Conservation (phyloP, 30 jellyfish, hydroid and myxozoan genomes). For the Turritopsis dohrnii region DNA sequence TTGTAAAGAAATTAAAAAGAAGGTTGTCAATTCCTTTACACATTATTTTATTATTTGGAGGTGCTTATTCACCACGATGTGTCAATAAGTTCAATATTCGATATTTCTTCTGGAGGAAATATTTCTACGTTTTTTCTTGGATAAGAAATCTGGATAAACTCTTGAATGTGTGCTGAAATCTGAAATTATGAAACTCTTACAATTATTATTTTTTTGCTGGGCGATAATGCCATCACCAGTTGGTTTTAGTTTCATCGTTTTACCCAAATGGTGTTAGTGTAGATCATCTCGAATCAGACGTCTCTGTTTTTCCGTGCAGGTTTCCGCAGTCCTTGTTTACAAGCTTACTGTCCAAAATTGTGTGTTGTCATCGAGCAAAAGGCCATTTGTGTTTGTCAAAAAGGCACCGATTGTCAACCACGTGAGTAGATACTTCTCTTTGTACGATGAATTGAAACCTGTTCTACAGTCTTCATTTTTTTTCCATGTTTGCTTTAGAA, state of each 20-base stretch:
- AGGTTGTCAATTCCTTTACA: no score
- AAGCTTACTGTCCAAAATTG: constrained; percentile 25
- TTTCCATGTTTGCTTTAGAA: neutral
- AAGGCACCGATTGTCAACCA: constrained; percentile 21
- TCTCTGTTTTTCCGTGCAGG: neutral
- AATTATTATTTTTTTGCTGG: neutral
- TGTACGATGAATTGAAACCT: neutral
- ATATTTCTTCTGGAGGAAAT: no score
- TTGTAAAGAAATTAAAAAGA: no score
- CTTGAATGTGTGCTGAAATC: neutral
- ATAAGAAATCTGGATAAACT: neutral
- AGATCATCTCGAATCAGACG: no score
- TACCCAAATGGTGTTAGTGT: no score
- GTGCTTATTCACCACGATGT: no score
- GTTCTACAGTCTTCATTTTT: neutral
- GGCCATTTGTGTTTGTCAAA: constrained; percentile 23
- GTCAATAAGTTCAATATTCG: no score
- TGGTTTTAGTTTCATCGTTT: no score
- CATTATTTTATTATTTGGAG: no score
- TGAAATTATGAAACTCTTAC: neutral
- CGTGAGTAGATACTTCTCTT: constrained; percentile 12
- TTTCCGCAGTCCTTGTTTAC: constrained; percentile 33
- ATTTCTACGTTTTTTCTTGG: neutral
- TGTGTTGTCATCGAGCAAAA: constrained; percentile 41
- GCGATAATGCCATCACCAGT: no score